Evolutionary conservation across 1,140 invertebrate species (phyloP).

Genomic region (Battus philenor): DNA sequence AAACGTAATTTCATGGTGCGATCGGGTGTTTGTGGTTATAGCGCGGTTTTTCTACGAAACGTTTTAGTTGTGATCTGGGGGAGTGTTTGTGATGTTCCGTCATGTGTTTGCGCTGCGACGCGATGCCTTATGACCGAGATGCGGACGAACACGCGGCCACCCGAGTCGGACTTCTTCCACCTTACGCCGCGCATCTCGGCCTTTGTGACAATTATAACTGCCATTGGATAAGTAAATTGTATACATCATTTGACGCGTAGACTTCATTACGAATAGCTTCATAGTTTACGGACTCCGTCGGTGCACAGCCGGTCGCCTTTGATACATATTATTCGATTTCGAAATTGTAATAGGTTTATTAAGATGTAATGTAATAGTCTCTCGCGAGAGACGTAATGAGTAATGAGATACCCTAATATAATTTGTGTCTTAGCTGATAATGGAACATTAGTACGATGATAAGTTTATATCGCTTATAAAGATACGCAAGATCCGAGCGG

Average conservation of each 20-base stretch:
- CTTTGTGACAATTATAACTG: slow-evolving; percentile 67
- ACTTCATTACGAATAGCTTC: slow-evolving; percentile 56
- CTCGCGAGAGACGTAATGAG: slow-evolving; percentile 62
- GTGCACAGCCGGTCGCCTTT: slow-evolving; percentile 69
- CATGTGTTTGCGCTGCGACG: slow-evolving; percentile 46
- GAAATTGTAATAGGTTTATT: slow-evolving; percentile 72
- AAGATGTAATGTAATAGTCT: slow-evolving; percentile 64
- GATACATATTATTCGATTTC: slow-evolving; percentile 73
- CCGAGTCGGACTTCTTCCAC: slow-evolving; percentile 28
- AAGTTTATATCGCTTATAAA: slow-evolving; percentile 63
- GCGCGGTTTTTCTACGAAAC: slow-evolving; percentile 27
- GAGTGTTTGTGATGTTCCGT: slow-evolving; percentile 24
- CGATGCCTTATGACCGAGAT: slow-evolving; percentile 65
- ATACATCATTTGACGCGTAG: slow-evolving; percentile 66
- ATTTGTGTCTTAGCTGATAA: slow-evolving; percentile 74
- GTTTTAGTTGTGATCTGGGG: slow-evolving; percentile 25
- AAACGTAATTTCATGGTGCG: slow-evolving; percentile 53
- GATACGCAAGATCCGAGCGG: slow-evolving; percentile 21
- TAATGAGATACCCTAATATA: slow-evolving; percentile 69
- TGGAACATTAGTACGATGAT: slow-evolving; percentile 63
- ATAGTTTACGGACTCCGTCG: slow-evolving; percentile 64
- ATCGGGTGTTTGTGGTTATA: slow-evolving; percentile 38
- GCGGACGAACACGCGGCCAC: slow-evolving; percentile 30
- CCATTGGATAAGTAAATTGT: slow-evolving; percentile 73
- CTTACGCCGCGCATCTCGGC: slow-evolving; percentile 36